phyloP scores from a whole-genome alignment of 2,888 invertebrate genomes.

The Sesamia inferens region DNA sequence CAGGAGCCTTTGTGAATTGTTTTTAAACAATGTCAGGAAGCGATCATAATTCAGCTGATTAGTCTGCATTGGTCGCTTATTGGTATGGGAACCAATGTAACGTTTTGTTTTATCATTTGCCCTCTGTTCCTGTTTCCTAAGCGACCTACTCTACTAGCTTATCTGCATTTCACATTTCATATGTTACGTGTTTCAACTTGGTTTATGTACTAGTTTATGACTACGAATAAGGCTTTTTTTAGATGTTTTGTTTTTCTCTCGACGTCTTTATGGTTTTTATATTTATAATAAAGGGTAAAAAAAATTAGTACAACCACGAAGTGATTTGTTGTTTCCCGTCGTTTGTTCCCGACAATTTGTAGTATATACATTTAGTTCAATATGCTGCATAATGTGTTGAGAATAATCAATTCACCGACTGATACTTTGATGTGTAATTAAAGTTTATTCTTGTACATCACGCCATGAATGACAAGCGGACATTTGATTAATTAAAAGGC shows the following conservation, averaged over 20 bases:
- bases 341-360: conserved; percentile 32
- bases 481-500: conserved; percentile 53
- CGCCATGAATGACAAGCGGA: conserved; percentile 49
- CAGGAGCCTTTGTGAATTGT: conserved; percentile 69
- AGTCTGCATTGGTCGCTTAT: conserved; percentile 66
- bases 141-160: conserved; percentile 51
- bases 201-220: conserved; percentile 23
- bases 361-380: conserved; percentile 32
- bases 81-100: conserved; percentile 62
- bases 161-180: conserved; percentile 55
- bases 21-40: conserved; percentile 80
- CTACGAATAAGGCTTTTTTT: conserved; percentile 18
- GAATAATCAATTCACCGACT: conserved; percentile 48
- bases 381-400: conserved; percentile 40
- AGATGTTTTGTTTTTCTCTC: conserved; percentile 17
- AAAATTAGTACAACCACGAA: conserved; percentile 26
- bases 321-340: conserved; percentile 57
- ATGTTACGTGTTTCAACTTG: conserved; percentile 3
- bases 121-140: conserved; percentile 60
- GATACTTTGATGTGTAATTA: conserved; percentile 56
- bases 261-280: conserved; percentile 25
- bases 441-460: conserved; percentile 45
- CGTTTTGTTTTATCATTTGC: conserved; percentile 62
- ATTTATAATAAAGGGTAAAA: conserved; percentile 37
- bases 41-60: conserved; percentile 73